Conservation (phyloP, 2,888 invertebrate genomes). For the Teleogryllus oceanicus region DNA sequence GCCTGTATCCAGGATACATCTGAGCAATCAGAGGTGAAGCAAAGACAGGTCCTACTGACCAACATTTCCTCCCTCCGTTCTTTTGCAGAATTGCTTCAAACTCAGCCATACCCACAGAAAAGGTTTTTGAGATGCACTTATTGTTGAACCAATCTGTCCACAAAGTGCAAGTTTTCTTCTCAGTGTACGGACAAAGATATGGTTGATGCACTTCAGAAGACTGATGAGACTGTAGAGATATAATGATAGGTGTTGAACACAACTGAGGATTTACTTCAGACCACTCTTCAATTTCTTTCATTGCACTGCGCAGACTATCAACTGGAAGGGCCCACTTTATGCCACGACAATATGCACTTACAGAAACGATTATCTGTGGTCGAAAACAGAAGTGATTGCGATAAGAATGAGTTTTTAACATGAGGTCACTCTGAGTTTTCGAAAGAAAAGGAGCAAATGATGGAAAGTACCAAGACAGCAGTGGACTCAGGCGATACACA, state of each 20-base stretch:
- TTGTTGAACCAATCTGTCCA: slow-evolving; percentile 36
- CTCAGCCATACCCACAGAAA: slow-evolving; percentile 34
- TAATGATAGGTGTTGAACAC: slow-evolving; percentile 32
- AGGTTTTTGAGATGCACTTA: slow-evolving; percentile 27
- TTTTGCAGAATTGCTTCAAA: slow-evolving; percentile 35
- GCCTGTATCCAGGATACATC: slow-evolving; percentile 34
- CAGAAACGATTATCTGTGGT: slow-evolving; percentile 31
- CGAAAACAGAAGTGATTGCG: slow-evolving; percentile 31
- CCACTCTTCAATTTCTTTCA: slow-evolving; percentile 31
- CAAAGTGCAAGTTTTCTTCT: slow-evolving; percentile 28
- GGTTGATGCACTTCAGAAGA: slow-evolving; percentile 23
- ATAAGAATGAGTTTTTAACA: slow-evolving; percentile 24
- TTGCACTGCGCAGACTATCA: slow-evolving; percentile 22
- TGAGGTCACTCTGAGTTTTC: slow-evolving; percentile 29
- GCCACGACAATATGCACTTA: slow-evolving; percentile 31
- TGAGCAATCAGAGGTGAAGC: slow-evolving; percentile 32
- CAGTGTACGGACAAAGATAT: slow-evolving; percentile 30
- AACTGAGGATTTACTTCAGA: slow-evolving; percentile 28
- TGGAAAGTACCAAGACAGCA: slow-evolving; percentile 31
- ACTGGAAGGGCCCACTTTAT: slow-evolving; percentile 33
- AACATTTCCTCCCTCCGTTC: slow-evolving; percentile 34
- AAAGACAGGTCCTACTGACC: slow-evolving; percentile 36
- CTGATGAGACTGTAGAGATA: slow-evolving; percentile 32
- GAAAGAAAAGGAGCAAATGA: slow-evolving; percentile 30
- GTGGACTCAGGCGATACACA: slow-evolving; percentile 28